Conservation (phyloP, 2,797 vertebrate genomes). For the Hirundo rustica region DNA sequence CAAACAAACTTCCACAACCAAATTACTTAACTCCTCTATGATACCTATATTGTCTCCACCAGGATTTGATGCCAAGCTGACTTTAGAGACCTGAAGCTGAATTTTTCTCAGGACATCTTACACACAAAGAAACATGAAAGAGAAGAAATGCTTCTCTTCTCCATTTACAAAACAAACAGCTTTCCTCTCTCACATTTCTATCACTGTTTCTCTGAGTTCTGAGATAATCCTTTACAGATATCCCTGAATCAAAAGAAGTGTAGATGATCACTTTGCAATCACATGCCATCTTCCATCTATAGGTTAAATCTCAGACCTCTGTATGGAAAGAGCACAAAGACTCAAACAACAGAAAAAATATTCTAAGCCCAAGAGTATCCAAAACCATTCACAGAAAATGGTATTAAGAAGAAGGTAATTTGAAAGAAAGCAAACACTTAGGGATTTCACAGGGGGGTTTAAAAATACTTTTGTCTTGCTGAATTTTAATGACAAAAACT, state of each 20-base stretch:
- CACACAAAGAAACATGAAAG: not conserved
- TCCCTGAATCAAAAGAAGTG: not conserved
- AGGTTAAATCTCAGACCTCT: not conserved
- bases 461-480: not conserved
- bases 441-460: not conserved
- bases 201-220: fast-evolving
- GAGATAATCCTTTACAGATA: not conserved
- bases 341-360: not conserved
- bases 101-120: not conserved
- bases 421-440: not conserved
- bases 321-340: not conserved
- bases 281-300: not conserved
- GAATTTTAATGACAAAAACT: not conserved
- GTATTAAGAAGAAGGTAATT: not conserved
- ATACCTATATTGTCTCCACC: not conserved
- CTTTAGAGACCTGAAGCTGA: not conserved
- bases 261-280: not conserved
- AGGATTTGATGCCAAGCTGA: not conserved
- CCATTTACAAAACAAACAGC: not conserved
- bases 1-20: not conserved
- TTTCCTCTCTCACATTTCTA: not conserved
- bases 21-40: not conserved
- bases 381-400: not conserved
- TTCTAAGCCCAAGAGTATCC: not conserved
- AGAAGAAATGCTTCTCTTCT: not conserved